phyloP scores from a whole-genome alignment of 2,113 vertebrate species.

The Dolichotis patagonum region DNA sequence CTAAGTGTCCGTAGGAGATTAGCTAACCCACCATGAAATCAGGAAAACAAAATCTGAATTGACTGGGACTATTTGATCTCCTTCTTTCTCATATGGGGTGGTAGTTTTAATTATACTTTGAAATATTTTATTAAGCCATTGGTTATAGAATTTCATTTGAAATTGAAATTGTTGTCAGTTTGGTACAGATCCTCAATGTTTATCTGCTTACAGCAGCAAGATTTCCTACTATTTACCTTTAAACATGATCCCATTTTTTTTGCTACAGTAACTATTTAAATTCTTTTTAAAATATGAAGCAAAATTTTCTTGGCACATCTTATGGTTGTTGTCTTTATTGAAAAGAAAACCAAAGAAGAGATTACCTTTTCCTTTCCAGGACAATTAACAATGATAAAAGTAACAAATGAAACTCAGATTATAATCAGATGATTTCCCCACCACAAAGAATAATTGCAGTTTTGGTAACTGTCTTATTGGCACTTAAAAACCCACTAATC shows the following conservation, averaged over 20 bases:
- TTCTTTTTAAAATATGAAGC: constrained; percentile 34
- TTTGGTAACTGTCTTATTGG: constrained; percentile 27
- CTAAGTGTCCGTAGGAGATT: constrained; percentile 38
- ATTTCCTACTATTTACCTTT: not conserved
- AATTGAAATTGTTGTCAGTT: constrained; percentile 7
- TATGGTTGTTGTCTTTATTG: constrained; percentile 1
- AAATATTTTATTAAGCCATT: constrained; percentile 49
- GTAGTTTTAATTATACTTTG: not conserved
- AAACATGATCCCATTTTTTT: not conserved
- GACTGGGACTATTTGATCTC: not conserved
- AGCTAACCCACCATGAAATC: constrained; percentile 1
- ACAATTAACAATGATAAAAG: constrained; percentile 60
- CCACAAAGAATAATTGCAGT: constrained; percentile 48
- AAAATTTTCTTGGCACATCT: not conserved
- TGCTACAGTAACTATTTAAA: constrained; percentile 51
- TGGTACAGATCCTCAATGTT: not conserved
- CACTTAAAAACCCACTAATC: constrained; percentile 50
- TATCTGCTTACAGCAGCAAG: not conserved
- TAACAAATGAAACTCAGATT: constrained; percentile 31
- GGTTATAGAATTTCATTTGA: constrained; percentile 15
- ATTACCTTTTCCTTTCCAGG: constrained; percentile 51
- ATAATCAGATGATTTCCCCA: constrained; percentile 5
- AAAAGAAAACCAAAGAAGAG: constrained; percentile 54
- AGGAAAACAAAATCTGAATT: constrained; percentile 41
- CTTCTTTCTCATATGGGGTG: not conserved